phyloP scores from a whole-genome alignment of 2,797 vertebrate genomes.

The Rallus crepitans region DNA sequence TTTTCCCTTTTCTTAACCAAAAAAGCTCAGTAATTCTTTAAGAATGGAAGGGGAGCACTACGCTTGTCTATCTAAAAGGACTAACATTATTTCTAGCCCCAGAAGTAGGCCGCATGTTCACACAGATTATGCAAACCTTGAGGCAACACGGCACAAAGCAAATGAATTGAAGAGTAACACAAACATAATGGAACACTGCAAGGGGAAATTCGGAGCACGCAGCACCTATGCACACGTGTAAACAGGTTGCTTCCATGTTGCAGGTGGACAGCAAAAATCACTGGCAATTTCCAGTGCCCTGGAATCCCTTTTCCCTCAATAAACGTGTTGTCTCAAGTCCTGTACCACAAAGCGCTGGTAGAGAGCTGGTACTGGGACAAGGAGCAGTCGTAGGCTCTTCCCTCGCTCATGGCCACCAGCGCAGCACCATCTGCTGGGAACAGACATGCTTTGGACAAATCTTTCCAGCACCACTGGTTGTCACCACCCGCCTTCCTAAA shows the following conservation, averaged over 20 bases:
- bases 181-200: neutral
- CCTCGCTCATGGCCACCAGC: conserved; percentile 4
- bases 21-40: neutral
- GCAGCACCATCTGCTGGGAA: conserved; percentile 75
- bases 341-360: neutral
- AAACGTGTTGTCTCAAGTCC: neutral
- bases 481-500: neutral
- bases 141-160: neutral
- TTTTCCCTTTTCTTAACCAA: neutral
- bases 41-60: neutral
- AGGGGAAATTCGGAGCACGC: neutral
- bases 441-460: neutral
- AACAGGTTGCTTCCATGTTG: neutral
- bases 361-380: neutral
- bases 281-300: neutral
- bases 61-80: neutral
- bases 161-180: neutral
- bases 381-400: neutral
- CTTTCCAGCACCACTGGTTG: neutral
- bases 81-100: neutral
- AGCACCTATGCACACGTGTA: neutral
- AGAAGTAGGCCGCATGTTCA: neutral
- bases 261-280: too few species aligned
- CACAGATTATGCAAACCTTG: neutral
- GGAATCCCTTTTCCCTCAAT: neutral